These are phyloP conservation scores for Vidua chalybeata DNA, from an alignment of 2,113 vertebrate genomes.

Conservation along the genomic window DNA sequence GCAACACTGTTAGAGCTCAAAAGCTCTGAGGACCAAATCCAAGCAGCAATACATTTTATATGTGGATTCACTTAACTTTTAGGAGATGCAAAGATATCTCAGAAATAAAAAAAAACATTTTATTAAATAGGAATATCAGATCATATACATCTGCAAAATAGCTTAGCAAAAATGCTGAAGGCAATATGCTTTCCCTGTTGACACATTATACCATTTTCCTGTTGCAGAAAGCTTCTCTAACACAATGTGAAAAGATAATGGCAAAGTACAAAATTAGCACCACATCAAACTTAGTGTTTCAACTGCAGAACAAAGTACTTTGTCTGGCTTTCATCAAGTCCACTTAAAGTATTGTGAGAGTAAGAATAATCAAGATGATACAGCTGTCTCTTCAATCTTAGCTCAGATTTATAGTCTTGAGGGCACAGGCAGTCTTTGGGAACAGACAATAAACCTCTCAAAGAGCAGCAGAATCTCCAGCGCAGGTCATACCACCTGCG, in stretches of 20 bases:
- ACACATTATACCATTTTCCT: not conserved
- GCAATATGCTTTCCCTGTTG: not conserved
- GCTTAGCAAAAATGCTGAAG: not conserved
- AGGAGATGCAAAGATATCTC: not conserved
- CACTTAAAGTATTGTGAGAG: not conserved
- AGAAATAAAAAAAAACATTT: not conserved
- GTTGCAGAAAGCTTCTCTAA: not conserved
- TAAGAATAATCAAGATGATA: not conserved
- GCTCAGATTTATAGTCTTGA: not conserved
- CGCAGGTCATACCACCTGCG: accelerated
- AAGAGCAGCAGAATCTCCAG: not conserved
- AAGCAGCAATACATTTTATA: not conserved
- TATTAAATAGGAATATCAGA: not conserved
- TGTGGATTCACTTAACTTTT: not conserved
- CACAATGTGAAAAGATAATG: not conserved
- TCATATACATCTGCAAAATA: not conserved
- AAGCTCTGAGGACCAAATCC: not conserved
- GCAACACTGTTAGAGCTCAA: not conserved
- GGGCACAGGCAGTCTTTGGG: not conserved
- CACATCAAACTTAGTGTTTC: not conserved
- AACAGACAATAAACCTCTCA: not conserved
- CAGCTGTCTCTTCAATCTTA: not conserved
- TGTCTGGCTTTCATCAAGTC: slow-evolving; percentile 5
- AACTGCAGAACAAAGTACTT: not conserved
- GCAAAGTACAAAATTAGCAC: not conserved